phyloP scores from a whole-genome alignment of 2,888 invertebrate genomes.

The Callyntrura guangdongensis region DNA sequence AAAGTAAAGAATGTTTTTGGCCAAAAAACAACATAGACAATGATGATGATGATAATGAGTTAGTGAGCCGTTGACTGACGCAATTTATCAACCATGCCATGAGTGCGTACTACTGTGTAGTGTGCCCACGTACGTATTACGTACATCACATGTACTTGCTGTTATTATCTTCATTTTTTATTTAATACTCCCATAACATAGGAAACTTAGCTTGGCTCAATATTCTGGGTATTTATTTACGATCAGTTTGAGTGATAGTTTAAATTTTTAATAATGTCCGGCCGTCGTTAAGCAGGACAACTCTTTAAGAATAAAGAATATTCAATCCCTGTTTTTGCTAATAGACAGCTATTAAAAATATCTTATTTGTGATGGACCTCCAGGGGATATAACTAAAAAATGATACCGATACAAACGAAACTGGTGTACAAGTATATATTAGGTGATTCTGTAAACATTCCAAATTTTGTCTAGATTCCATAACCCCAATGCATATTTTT shows the following conservation, averaged over 20 bases:
- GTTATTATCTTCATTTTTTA: constrained; percentile 12
- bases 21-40: neutral
- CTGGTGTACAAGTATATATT: too few relatives aligned
- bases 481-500: too few relatives aligned
- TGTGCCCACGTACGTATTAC: neutral
- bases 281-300: neutral
- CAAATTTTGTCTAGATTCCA: too few relatives aligned
- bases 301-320: neutral
- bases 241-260: neutral
- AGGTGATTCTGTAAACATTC: too few relatives aligned
- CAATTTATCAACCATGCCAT: constrained; percentile 36
- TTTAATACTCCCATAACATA: constrained; percentile 42
- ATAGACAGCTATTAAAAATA: too few relatives aligned
- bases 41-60: constrained; percentile 5
- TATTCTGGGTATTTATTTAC: neutral
- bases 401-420: too few relatives aligned
- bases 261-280: neutral
- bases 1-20: neutral
- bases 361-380: too few relatives aligned
- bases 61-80: constrained; percentile 35
- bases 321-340: too few relatives aligned
- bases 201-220: neutral
- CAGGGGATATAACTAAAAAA: too few relatives aligned
- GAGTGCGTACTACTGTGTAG: neutral
- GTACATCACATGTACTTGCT: neutral